phyloP scores from a whole-genome alignment of 2,797 vertebrate species.

The Enteromius unitaeniatus region DNA sequence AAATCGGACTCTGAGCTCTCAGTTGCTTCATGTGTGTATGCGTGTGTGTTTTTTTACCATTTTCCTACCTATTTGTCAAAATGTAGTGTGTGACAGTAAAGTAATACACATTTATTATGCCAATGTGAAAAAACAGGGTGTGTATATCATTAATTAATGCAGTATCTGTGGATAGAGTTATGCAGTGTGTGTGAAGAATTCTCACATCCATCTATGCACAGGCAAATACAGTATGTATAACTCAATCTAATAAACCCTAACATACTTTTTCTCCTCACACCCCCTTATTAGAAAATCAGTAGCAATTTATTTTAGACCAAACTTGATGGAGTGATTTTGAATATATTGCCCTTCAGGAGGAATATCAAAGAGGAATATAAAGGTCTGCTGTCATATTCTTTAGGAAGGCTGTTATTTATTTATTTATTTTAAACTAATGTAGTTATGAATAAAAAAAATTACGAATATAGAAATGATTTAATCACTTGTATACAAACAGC shows the following conservation, averaged over 20 bases:
- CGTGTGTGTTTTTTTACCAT: slow-evolving; percentile 70
- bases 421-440: slow-evolving; percentile 76
- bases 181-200: not conserved
- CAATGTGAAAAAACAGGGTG: slow-evolving; percentile 78
- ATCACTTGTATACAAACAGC: not conserved
- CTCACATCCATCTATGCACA: slow-evolving; percentile 10
- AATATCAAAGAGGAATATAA: slow-evolving; percentile 73
- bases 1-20: slow-evolving; percentile 82
- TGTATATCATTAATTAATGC: slow-evolving; percentile 81
- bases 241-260: slow-evolving; percentile 33
- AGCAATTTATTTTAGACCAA: slow-evolving; percentile 75
- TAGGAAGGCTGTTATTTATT: slow-evolving; percentile 77
- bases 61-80: slow-evolving; percentile 85
- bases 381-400: slow-evolving; percentile 71
- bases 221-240: slow-evolving; percentile 20
- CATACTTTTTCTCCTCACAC: slow-evolving; percentile 13
- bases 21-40: slow-evolving; percentile 75
- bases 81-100: slow-evolving; percentile 80
- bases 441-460: slow-evolving; percentile 75
- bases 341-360: slow-evolving; percentile 76
- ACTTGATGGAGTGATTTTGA: slow-evolving; percentile 78
- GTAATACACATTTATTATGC: slow-evolving; percentile 84
- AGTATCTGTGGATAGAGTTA: slow-evolving; percentile 62
- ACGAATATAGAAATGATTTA: slow-evolving; percentile 56
- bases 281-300: slow-evolving; percentile 75